Conservation (phyloP, 1,140 invertebrate species). For the Bombus superbus region DNA sequence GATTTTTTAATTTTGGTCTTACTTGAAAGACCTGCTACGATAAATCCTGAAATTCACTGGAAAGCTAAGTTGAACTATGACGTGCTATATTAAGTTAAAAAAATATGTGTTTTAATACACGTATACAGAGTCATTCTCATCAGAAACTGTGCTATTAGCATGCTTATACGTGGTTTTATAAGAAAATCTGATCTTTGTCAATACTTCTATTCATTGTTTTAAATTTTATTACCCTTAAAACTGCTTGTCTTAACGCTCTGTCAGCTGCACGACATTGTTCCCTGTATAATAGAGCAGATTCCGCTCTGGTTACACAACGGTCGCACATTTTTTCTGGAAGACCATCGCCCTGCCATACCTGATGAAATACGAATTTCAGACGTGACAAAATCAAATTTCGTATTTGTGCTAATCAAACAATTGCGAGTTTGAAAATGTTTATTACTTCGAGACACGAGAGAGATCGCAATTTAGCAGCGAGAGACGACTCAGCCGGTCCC, state of each 20-base stretch:
- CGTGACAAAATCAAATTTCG: not conserved
- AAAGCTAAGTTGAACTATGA: no score
- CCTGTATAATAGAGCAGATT: constrained; percentile 80
- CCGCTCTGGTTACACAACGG: constrained; percentile 79
- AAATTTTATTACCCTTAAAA: constrained; percentile 71
- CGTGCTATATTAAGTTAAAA: no score
- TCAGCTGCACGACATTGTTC: constrained; percentile 81
- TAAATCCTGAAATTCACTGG: no score
- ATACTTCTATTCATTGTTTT: no score
- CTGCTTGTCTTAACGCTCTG: constrained; percentile 78
- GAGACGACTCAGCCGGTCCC: constrained; percentile 79
- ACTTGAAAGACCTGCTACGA: no score
- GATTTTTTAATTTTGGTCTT: no score
- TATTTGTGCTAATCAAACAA: not conserved
- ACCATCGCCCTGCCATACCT: constrained; percentile 81
- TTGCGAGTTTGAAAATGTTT: not conserved
- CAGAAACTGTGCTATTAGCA: no score
- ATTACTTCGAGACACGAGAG: constrained; percentile 79
- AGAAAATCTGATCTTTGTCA: not conserved
- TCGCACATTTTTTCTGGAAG: constrained; percentile 81
- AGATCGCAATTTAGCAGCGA: constrained; percentile 80
- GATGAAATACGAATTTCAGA: not conserved
- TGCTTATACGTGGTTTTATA: not conserved
- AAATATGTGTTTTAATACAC: no score
- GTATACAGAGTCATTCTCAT: no score